phyloP scores from a whole-genome alignment of 30 jellyfish, hydroid and myxozoan species.

The Turritopsis dohrnii region DNA sequence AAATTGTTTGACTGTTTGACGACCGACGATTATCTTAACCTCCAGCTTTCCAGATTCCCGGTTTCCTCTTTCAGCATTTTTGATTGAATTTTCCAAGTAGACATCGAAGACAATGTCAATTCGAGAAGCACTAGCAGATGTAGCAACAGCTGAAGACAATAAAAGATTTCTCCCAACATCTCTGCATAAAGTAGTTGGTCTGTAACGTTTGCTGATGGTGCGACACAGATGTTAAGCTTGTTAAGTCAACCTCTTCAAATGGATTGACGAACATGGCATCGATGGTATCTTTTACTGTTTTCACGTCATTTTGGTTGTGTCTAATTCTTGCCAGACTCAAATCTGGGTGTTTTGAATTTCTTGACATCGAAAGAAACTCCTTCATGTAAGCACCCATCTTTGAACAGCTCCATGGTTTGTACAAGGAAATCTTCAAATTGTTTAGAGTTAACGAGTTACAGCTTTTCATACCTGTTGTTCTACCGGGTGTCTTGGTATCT shows the following conservation, averaged over 20 bases:
- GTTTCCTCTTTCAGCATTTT: too few species aligned
- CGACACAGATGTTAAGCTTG: constrained; percentile 30
- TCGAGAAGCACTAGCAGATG: constrained; percentile 24
- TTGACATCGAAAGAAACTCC: constrained; percentile 11
- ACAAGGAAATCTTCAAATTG: background rate
- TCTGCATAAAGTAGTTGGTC: constrained; percentile 33
- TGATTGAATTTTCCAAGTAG: too few species aligned
- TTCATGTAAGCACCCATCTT: constrained; percentile 26
- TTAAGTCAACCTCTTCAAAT: constrained; percentile 15
- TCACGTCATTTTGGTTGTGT: constrained; percentile 10
- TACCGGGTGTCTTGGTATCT: too few species aligned
- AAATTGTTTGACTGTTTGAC: constrained; percentile 25
- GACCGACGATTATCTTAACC: constrained; percentile 5
- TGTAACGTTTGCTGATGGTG: constrained; percentile 25
- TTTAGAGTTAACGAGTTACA: too few species aligned
- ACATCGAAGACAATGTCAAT: too few species aligned
- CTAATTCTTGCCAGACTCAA: constrained; percentile 10
- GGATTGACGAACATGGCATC: constrained; percentile 15
- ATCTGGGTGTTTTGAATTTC: constrained; percentile 14
- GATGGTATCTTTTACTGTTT: background rate
- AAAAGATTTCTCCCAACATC: constrained; percentile 16
- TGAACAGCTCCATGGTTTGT: constrained; percentile 33
- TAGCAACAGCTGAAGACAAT: background rate
- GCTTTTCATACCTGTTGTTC: background rate
- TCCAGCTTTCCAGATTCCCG: constrained; percentile 24